Base-by-base conservation (phyloP, 2,888 invertebrate genomes). In the Nomada hirtipes region DNA sequence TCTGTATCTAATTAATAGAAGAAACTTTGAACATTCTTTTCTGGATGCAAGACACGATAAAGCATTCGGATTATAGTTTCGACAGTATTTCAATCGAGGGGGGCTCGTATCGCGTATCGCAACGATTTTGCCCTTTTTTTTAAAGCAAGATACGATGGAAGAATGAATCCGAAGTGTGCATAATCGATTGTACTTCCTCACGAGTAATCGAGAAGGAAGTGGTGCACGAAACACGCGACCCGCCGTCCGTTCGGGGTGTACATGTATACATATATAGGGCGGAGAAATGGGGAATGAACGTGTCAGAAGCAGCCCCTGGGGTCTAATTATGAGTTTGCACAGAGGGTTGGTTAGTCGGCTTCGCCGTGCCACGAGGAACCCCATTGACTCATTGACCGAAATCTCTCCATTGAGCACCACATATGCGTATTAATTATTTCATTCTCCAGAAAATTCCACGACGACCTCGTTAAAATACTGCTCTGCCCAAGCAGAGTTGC, bases 251-350 rank as follows among this genome's bases (percentile, higher is more conserved):
- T 85, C 79, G 67, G 26, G 83, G 80, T 88, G 86, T 60, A 29
- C 23, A 59, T 20, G 4, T 36, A n/a, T 42, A 26, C 44, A 23
- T 59, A 59, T 89, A 86, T 88, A 89, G 91, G 91, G 91, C 89
- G 91, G 89, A 89, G 89, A 90, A 89, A 89, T 85, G 85, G 91
- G 92, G 91, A 92, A 93, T 92, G 92, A 92, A 92, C 91, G 92
- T 93, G 93, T 93, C 93, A 93, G 90, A 89, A 92, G 84, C 93
- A 93, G 93, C 91, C 92, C 91, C 91, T 82, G 86, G 91, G 91
- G 92, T 91, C 92, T 92, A 93, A 92, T 93, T 93, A 93, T 92
- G 92, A 92, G 92, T 92, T 92, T 89, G 89, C 91, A 90, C 88
- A 85, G 86, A 87, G 90, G 89, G 89, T 86, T 83, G 88, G 82